Evolutionary conservation across 2,888 invertebrate genomes (phyloP).

Genomic region (Polyommatus icarus): DNA sequence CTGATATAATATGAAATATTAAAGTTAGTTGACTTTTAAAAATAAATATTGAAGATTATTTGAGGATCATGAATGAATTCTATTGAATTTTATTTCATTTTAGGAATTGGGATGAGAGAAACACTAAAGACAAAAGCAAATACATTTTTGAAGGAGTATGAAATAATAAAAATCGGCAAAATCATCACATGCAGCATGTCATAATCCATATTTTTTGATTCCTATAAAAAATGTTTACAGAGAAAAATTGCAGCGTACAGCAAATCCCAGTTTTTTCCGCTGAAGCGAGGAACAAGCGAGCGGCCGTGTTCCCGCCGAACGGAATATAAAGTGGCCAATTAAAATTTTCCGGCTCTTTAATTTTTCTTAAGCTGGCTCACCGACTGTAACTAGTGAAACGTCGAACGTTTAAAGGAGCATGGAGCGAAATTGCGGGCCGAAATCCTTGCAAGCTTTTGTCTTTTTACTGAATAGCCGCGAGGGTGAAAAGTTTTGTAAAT

Average conservation of each 20-base stretch:
- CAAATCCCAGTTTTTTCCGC: constrained; percentile 21
- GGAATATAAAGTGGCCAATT: constrained; percentile 31
- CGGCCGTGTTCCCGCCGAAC: constrained; percentile 22
- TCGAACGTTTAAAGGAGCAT: constrained; percentile 19
- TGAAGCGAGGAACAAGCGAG: constrained; percentile 14
- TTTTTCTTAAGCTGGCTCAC: constrained; percentile 28
- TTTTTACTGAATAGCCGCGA: background rate
- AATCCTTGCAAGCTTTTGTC: background rate
- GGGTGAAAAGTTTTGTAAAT: background rate
- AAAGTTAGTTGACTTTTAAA: background rate
- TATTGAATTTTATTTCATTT: too few relatives aligned
- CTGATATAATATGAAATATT: background rate
- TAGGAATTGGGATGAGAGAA: too few relatives aligned
- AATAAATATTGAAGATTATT: background rate
- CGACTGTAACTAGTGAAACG: constrained; percentile 23
- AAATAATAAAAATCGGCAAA: background rate
- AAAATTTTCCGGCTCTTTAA: constrained; percentile 31
- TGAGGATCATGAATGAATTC: too few relatives aligned
- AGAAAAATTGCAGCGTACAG: constrained; percentile 24
- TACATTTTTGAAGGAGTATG: too few relatives aligned
- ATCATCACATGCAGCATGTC: background rate
- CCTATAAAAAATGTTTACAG: background rate
- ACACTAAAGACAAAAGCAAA: too few relatives aligned
- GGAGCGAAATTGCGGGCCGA: constrained; percentile 2
- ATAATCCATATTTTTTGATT: background rate